A percentile compares a stretch with the other conserved stretches of the same genome.
Evolutionary conservation across 2,888 invertebrate genomes (phyloP).

Genomic region (Ormia ochracea): DNA sequence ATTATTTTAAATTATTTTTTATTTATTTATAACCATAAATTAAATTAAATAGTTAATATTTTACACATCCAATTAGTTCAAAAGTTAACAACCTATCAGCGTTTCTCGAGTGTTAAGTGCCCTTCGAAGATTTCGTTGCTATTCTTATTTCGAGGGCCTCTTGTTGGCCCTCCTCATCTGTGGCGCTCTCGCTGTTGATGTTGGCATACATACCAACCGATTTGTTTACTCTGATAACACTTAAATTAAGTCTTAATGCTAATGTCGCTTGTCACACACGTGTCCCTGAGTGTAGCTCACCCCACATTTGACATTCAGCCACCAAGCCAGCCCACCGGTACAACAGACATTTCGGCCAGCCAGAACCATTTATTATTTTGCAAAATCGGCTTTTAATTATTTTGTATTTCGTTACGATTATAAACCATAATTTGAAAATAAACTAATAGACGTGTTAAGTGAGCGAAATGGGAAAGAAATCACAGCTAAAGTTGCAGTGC

Average conservation of each 20-base stretch:
- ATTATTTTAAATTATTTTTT: no score
- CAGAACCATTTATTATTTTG: conserved; percentile 60
- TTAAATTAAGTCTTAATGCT: conserved; percentile 76
- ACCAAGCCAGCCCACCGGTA: neutral
- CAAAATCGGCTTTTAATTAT: conserved; percentile 75
- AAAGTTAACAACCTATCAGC: neutral
- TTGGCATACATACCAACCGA: conserved; percentile 62
- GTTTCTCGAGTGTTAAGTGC: neutral
- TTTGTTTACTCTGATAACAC: conserved; percentile 74
- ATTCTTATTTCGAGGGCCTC: conserved; percentile 1
- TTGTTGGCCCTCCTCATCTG: neutral
- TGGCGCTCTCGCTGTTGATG: neutral
- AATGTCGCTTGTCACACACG: conserved; percentile 74
- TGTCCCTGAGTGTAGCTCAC: conserved; percentile 64
- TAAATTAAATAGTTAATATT: no score
- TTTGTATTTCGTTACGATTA: conserved; percentile 69
- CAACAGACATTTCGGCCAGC: neutral
- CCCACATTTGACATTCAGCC: no score
- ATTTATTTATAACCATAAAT: no score
- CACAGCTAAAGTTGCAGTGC: conserved; percentile 1
- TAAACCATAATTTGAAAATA: conserved; percentile 63
- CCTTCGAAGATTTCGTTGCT: neutral
- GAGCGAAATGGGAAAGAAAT: conserved; percentile 18
- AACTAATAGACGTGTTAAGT: conserved; percentile 61
- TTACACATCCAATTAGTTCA: no score